phyloP scores from a whole-genome alignment of 1,140 invertebrate species.

The Pantala flavescens region DNA sequence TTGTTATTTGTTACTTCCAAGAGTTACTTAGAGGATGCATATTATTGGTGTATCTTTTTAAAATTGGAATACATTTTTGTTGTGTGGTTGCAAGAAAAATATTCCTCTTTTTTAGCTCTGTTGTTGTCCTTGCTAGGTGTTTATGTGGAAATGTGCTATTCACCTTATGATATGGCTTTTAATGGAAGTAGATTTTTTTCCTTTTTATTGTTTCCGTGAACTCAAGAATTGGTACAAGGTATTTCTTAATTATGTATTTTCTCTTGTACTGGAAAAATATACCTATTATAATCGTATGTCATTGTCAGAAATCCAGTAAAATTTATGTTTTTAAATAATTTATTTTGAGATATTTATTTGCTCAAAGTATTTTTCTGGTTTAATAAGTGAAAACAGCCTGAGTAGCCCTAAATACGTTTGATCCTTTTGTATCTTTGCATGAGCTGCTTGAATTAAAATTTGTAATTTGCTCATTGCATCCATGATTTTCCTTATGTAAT shows the following conservation, averaged over 20 bases:
- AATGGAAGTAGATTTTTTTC: neutral
- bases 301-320: neutral
- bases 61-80: neutral
- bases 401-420: neutral
- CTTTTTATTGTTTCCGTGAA: too few species aligned
- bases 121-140: neutral
- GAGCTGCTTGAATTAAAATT: neutral
- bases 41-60: neutral
- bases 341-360: conserved; percentile 3
- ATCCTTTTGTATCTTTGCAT: neutral
- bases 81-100: neutral
- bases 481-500: neutral
- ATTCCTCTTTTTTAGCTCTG: neutral
- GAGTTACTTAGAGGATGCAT: too few species aligned
- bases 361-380: neutral
- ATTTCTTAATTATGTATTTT: too few species aligned
- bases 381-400: neutral
- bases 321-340: neutral
- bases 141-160: neutral
- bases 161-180: neutral
- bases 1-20: too few species aligned
- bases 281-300: too few species aligned
- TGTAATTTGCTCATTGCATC: neutral
- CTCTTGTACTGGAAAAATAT: too few species aligned
- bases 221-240: too few species aligned